A percentile compares a stretch with the other conserved stretches of the same genome.
Conservation (phyloP, 2,888 invertebrate species). For the Euclidia mi region DNA sequence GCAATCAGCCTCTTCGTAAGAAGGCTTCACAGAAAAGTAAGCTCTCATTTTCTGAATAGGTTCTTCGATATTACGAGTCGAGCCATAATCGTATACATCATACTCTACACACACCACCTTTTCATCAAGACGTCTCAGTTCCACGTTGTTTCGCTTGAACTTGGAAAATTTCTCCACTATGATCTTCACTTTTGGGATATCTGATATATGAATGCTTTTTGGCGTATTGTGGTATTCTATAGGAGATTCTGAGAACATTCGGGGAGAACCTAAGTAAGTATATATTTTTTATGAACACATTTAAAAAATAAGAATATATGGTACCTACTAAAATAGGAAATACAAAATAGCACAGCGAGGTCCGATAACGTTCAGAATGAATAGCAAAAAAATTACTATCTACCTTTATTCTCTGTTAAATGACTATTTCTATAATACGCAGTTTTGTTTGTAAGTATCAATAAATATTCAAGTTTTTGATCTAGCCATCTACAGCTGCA, state of each 20-base stretch:
- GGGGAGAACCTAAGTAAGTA: too few relatives aligned
- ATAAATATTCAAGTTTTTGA: too few relatives aligned
- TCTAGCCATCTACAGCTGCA: too few relatives aligned
- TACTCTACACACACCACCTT: slow-evolving; percentile 83
- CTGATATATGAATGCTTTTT: slow-evolving; percentile 67
- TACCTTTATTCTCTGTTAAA: too few relatives aligned
- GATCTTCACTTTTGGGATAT: slow-evolving; percentile 74
- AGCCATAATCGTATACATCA: slow-evolving; percentile 65
- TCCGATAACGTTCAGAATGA: too few relatives aligned
- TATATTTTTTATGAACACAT: too few relatives aligned
- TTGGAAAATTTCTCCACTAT: slow-evolving; percentile 78
- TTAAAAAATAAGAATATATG: too few relatives aligned
- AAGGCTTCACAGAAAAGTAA: slow-evolving; percentile 75
- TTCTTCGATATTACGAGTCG: slow-evolving; percentile 20
- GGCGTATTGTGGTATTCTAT: slow-evolving; percentile 17
- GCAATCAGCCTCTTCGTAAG: slow-evolving; percentile 11
- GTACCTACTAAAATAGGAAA: too few relatives aligned
- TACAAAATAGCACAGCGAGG: too few relatives aligned
- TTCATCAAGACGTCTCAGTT: slow-evolving; percentile 77
- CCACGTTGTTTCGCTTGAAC: slow-evolving; percentile 73
- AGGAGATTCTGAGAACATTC: slow-evolving; percentile 13
- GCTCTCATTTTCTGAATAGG: slow-evolving; percentile 76
- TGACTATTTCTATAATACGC: too few relatives aligned
- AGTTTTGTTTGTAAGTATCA: too few relatives aligned
- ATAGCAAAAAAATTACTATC: too few relatives aligned